phyloP scores from a whole-genome alignment of 1,140 invertebrate species.

The Pseudomyrmex gracilis region DNA sequence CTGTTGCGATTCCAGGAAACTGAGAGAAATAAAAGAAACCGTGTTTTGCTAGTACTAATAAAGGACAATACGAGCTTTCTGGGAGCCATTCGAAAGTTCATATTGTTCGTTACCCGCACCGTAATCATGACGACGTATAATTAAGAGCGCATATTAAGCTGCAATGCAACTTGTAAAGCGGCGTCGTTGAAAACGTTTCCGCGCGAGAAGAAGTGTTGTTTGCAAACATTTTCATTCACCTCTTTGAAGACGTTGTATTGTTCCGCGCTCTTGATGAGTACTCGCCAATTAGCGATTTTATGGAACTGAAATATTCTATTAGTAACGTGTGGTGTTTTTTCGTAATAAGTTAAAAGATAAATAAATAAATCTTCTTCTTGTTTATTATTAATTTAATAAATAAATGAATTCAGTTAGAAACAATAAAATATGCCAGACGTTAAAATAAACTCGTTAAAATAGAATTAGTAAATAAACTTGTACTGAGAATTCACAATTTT shows the following conservation, averaged over 20 bases:
- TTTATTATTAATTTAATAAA: too few relatives aligned
- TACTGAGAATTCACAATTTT: too few relatives aligned
- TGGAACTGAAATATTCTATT: background rate
- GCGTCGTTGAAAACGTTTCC: background rate
- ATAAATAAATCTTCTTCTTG: background rate
- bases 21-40: background rate
- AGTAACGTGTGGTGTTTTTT: background rate
- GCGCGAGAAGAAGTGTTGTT: background rate
- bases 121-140: slow-evolving; percentile 19
- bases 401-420: background rate
- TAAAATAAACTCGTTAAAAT: slow-evolving; percentile 12
- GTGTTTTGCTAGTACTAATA: background rate
- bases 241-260: slow-evolving; percentile 7
- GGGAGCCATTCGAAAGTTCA: background rate
- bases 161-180: slow-evolving; percentile 4
- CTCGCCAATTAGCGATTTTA: slow-evolving; percentile 26
- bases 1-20: background rate
- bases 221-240: background rate
- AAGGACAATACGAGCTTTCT: background rate
- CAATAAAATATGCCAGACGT: background rate
- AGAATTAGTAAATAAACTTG: background rate
- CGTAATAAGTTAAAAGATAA: background rate
- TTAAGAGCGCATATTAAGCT: slow-evolving; percentile 30
- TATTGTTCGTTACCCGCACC: slow-evolving; percentile 9
- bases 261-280: background rate